Evolutionary conservation across 2,888 invertebrate genomes (phyloP), one percentile per base, ranked within the genome.

Genomic region (Creontiades dilutus): DNA sequence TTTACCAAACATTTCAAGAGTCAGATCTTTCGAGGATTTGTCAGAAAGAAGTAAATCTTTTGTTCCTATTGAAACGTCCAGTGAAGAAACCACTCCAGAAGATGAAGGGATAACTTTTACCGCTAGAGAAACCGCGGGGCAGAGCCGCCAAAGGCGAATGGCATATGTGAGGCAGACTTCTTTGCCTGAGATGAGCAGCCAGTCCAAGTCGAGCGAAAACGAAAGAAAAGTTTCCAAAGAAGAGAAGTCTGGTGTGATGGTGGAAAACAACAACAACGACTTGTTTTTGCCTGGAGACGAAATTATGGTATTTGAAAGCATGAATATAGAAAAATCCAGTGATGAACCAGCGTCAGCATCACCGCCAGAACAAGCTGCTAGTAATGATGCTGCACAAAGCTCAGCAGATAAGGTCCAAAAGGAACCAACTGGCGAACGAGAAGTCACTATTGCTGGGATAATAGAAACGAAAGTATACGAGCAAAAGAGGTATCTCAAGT

Each of bases 101-200:
- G 85, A 61, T 28, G 85, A 57, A 85, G 61, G 61, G 14, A 85
- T 61, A 37, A 61, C 28, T 28, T 27, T 61, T 37, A 55, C 37
- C 16, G 16, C 14, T 16, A 27, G 28, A 55, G 61, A 61, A 46
- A 85, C 85, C 1, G 85, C 85, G 2, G 37, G 1, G 28, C 55
- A 85, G 19, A 57, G 85, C 85, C 19, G 85, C 16, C 57, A 85
- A 27, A 57, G 57, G 46, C 23, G 85, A 14, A 57, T 61, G 0
- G 85, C 85, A 13, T 85, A 61, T 37, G 46, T 23, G 0, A 85
- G 85, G 61, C 85, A 85, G 19, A 28, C 57, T 0, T 85, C 85
- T 9, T 12, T 85, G 28, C 85, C 85, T 27, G 85, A 55, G 11
- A 61, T n/a, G 57, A 5, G 57, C 27, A 52, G 14, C 14, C 23